Percentiles rank a stretch among this genome's conserved stretches.
Evolutionary conservation across 37 sponge, comb jelly and placozoan genomes (phyloP).

Genomic region (Dysidea cf. avara): DNA sequence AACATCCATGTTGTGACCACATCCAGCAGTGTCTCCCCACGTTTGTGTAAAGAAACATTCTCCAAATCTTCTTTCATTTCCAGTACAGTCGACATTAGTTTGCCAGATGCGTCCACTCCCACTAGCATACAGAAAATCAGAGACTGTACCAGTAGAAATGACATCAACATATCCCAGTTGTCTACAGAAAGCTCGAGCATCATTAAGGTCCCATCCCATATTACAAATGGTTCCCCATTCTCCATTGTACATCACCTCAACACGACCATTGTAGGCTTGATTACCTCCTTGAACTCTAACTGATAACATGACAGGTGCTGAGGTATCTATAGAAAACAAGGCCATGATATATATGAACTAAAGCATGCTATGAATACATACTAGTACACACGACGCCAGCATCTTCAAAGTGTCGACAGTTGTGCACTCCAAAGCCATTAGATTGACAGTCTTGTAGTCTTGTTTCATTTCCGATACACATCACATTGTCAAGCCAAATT

Average conservation of each 20-base stretch:
- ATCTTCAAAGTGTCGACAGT: neutral
- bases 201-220: conserved; percentile 10
- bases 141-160: neutral
- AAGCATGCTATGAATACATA: neutral
- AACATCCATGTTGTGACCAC: conserved; percentile 3
- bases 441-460: neutral
- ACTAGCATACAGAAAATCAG: neutral
- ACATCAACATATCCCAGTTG: neutral
- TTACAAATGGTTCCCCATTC: neutral
- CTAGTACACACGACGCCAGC: neutral
- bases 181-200: conserved; percentile 9
- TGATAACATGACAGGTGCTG: too few relatives aligned
- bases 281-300: neutral
- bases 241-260: neutral
- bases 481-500: conserved; percentile 4
- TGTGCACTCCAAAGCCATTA: neutral
- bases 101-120: conserved; percentile 5
- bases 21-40: neutral
- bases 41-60: neutral
- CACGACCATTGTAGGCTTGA: neutral
- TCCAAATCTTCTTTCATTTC: conserved; percentile 1
- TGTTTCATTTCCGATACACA: conserved; percentile 1
- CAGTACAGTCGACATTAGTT: neutral
- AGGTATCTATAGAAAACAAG: neutral
- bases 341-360: neutral